These are phyloP conservation scores for Spodoptera exigua DNA, from an alignment of 2,888 invertebrate species.

Conservation along the genomic window DNA sequence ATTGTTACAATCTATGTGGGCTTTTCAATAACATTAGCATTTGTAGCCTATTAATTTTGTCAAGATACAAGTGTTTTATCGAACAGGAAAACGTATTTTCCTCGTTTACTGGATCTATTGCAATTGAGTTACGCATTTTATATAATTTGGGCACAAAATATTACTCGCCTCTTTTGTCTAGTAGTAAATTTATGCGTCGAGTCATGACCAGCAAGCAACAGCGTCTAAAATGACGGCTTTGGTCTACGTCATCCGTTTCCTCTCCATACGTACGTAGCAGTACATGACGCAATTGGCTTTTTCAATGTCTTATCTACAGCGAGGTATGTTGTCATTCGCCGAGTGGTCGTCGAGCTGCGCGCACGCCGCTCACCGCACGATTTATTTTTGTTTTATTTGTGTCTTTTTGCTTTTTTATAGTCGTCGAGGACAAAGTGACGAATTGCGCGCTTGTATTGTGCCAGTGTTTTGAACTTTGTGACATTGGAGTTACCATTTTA, in stretches of 20 bases:
- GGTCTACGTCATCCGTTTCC: slow-evolving; percentile 85
- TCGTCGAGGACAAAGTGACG: slow-evolving; percentile 85
- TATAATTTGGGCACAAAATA: slow-evolving; percentile 37
- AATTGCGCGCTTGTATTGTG: slow-evolving; percentile 82
- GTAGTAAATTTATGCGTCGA: slow-evolving; percentile 74
- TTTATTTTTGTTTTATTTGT: slow-evolving; percentile 83
- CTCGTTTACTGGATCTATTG: slow-evolving; percentile 25
- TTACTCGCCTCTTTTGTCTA: slow-evolving; percentile 66
- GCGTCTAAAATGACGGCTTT: slow-evolving; percentile 82
- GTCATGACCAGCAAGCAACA: slow-evolving; percentile 76
- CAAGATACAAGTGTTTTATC: slow-evolving; percentile 42
- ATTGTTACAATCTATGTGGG: slow-evolving; percentile 39
- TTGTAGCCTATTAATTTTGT: slow-evolving; percentile 35
- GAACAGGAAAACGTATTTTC: slow-evolving; percentile 49
- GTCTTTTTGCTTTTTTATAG: slow-evolving; percentile 80
- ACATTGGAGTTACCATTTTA: slow-evolving; percentile 74
- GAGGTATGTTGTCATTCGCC: slow-evolving; percentile 87
- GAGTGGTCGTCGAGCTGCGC: slow-evolving; percentile 84
- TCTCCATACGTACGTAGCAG: slow-evolving; percentile 86
- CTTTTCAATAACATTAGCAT: slow-evolving; percentile 45
- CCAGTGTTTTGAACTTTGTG: slow-evolving; percentile 86
- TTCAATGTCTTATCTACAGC: slow-evolving; percentile 89
- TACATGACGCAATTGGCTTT: slow-evolving; percentile 89
- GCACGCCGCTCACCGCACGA: slow-evolving; percentile 74
- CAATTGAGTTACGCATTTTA: slow-evolving; percentile 32